Conservation (phyloP, 2,113 vertebrate genomes). For the Rhombomys opimus region DNA sequence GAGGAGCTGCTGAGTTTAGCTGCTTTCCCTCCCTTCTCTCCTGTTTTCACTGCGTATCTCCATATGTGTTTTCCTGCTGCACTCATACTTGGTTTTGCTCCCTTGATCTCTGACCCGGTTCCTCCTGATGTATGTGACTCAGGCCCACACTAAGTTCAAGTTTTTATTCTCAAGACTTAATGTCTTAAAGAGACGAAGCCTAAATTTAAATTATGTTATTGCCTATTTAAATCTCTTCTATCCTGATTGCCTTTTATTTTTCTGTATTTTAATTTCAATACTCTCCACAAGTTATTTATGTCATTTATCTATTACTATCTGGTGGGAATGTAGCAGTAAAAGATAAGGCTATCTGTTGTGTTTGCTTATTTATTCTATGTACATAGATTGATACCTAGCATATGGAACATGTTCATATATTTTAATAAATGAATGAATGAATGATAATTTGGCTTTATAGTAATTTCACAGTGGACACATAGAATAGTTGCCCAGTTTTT, state of each 20-base stretch:
- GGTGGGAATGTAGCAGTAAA: not conserved
- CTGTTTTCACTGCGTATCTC: not conserved
- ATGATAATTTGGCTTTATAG: not conserved
- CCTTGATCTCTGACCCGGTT: not conserved
- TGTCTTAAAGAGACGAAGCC: not conserved
- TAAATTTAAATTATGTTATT: not conserved
- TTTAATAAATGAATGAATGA: not conserved
- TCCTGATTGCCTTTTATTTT: not conserved
- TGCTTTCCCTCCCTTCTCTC: not conserved
- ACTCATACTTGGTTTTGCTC: not conserved
- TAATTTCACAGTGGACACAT: not conserved
- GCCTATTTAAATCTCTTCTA: not conserved
- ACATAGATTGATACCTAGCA: not conserved
- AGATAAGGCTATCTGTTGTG: not conserved
- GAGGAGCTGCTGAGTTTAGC: not conserved
- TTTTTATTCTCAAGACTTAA: not conserved
- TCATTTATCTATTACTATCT: not conserved
- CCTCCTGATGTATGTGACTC: not conserved
- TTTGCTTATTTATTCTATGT: not conserved
- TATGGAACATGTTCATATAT: not conserved
- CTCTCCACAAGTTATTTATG: not conserved
- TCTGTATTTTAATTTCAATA: not conserved
- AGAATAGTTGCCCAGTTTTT: not conserved
- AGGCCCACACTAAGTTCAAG: not conserved
- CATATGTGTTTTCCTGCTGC: not conserved